Base-by-base conservation (phyloP, 1,140 invertebrate genomes). In the Drosophila carrolli region DNA sequence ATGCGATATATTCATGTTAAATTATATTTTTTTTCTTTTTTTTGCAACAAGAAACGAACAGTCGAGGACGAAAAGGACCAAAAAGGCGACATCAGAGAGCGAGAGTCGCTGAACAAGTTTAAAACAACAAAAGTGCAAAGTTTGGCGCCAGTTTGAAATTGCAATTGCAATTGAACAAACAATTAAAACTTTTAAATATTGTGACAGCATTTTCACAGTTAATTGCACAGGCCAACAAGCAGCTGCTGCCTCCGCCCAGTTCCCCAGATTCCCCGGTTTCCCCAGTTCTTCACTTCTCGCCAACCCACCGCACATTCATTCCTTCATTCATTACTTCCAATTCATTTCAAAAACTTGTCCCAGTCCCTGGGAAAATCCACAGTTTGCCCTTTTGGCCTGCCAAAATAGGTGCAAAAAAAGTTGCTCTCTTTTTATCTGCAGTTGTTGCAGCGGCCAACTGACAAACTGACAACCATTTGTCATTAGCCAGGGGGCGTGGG, bases 1-100 rank as follows among this genome's bases (percentile, higher is more conserved):
- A 89, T 89, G 84, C 84, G 85, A 89, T 89, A 89, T 89, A 89
- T 89, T 89, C 85, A 89, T 89, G 84, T 89, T 89, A 72, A 89
- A 89, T 89, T 89, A 89, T 89, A 81, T 75, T 61, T 50, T 46
- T 10, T 29, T 57, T 44, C 44, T 57, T 10, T 35, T 13, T 11
- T 7, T 60, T 60, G 74, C 63, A 43, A 67, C 27, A 60, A 60
- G 47, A 44, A 63, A 46, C 8, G 46, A 23, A 8, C 29, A 32
- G 29, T 8, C 29, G 6, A 59, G 54, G 32, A 61, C 11, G 35
- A 35, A 7, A 9, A n/a, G 10, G 0, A 48, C 7, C 0, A n/a
- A 13, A 9, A 7, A 50, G n/a, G 37, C 62, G 65, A 67, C 44
- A 54, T 71, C 66, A 57, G 67, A 71, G 67, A 67, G 63, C 63